Evolutionary conservation across 2,888 invertebrate species (phyloP).

Genomic region (Harpagoxenus sublaevis): DNA sequence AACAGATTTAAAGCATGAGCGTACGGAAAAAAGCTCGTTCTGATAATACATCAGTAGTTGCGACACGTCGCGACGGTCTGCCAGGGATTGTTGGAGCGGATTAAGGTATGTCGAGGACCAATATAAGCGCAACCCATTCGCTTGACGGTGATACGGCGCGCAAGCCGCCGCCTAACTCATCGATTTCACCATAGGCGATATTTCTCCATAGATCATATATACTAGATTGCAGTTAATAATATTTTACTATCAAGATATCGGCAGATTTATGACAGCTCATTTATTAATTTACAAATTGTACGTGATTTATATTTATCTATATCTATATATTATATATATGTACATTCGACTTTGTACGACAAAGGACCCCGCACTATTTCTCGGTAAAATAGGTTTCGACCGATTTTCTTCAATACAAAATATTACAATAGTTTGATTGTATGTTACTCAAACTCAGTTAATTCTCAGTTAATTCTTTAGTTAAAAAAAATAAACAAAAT

Average conservation of each 20-base stretch:
- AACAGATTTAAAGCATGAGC: neutral
- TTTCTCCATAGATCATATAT: constrained; percentile 30
- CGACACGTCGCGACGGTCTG: constrained; percentile 34
- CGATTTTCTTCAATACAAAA: too few relatives aligned
- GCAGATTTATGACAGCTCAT: neutral
- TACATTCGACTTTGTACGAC: neutral
- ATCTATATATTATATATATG: neutral
- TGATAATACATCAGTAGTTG: constrained; percentile 32
- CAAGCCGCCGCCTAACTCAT: constrained; percentile 27
- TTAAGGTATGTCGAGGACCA: constrained; percentile 45
- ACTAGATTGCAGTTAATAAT: constrained; percentile 13
- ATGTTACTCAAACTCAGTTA: too few relatives aligned
- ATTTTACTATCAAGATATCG: constrained; percentile 19
- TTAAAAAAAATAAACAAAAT: too few relatives aligned
- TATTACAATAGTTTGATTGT: too few relatives aligned
- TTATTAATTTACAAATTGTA: constrained; percentile 11
- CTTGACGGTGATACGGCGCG: constrained; percentile 36
- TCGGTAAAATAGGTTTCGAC: too few relatives aligned
- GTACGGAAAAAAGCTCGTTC: constrained; percentile 22
- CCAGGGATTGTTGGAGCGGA: constrained; percentile 40
- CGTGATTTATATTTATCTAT: neutral
- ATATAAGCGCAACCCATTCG: constrained; percentile 33
- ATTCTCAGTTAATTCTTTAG: too few relatives aligned
- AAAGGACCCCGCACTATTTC: too few relatives aligned
- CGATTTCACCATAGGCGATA: constrained; percentile 59